Base-by-base conservation (phyloP, 1,140 invertebrate genomes). In the Nilaparvata lugens region DNA sequence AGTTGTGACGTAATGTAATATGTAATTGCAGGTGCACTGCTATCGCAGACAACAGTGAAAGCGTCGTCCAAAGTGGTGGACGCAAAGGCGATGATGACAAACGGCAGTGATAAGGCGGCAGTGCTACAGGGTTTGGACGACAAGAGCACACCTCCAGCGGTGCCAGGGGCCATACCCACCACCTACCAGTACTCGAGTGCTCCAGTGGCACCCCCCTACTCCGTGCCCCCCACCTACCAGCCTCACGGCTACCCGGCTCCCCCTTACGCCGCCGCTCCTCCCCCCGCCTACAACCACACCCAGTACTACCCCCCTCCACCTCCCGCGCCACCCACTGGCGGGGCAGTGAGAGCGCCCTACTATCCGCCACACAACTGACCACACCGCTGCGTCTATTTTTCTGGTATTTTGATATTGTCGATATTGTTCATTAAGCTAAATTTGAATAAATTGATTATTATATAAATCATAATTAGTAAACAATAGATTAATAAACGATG, bases 231-330 rank as follows among this genome's bases (percentile, higher is more conserved):
- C 52, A 24, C 52, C 52, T 13, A 51, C n/a, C 48, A 51, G 28
- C 38, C 57, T 4, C 7, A 58, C 23, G 3, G 54, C 7, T 53
- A 14, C 54, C 62, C 62, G 6, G 58, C 62, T n/a, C 56, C 62
- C 2, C 25, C 42, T 19, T 5, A 13, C 40, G 16, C 5, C 5
- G 4, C 62, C 2, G 58, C 13, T 1, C 48, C 38, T 43, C 54
- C 28, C 24, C 35, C 43, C 45, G 19, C 40, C 9, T 45, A 52
- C 31, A 43, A 45, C 11, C 38, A 52, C 35, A 40, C 58, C 11
- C 40, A 42, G 18, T 57, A 4, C 31, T 31, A 40, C 1, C 51
- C 40, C 13, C 16, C 13, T 6, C 43, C 25, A 48, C 14, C 11
- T 53, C 24, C 58, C 53, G 25, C 51, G 16, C 31, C 28, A 7